Evolutionary conservation across 2,113 vertebrate species (phyloP).

Genomic region (Bubo scandiacus): DNA sequence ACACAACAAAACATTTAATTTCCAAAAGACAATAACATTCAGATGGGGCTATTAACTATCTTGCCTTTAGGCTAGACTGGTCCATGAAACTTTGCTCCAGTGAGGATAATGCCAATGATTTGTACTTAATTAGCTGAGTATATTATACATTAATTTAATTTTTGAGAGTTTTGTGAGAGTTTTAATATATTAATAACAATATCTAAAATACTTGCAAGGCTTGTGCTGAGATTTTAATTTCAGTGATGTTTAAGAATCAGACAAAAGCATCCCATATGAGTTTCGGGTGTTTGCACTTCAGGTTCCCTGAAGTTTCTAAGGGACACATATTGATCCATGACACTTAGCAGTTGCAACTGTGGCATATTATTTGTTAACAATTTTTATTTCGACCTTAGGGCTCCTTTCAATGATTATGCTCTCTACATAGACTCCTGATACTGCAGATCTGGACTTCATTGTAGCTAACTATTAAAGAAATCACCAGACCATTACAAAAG

Average conservation of each 20-base stretch:
- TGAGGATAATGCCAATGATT: not conserved
- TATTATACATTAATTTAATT: not conserved
- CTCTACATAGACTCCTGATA: not conserved
- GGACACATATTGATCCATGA: not conserved
- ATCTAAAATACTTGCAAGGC: not conserved
- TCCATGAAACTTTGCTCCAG: not conserved
- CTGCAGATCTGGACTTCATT: not conserved
- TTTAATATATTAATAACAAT: not conserved
- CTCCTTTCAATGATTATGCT: not conserved
- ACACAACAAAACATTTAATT: not conserved
- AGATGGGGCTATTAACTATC: not conserved
- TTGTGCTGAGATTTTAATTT: not conserved
- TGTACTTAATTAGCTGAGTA: not conserved
- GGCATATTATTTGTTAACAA: not conserved
- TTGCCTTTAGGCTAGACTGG: not conserved
- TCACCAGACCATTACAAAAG: constrained; percentile 13
- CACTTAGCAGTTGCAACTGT: not conserved
- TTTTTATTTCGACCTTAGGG: not conserved
- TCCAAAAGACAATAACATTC: not conserved
- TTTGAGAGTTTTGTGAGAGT: not conserved
- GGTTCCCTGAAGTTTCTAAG: not conserved
- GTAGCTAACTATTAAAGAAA: constrained; percentile 39
- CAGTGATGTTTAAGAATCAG: not conserved
- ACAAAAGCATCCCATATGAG: not conserved
- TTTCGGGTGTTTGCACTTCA: not conserved